Conservation (phyloP, 2,888 invertebrate genomes). For the Caenorhabditis parvicauda region DNA sequence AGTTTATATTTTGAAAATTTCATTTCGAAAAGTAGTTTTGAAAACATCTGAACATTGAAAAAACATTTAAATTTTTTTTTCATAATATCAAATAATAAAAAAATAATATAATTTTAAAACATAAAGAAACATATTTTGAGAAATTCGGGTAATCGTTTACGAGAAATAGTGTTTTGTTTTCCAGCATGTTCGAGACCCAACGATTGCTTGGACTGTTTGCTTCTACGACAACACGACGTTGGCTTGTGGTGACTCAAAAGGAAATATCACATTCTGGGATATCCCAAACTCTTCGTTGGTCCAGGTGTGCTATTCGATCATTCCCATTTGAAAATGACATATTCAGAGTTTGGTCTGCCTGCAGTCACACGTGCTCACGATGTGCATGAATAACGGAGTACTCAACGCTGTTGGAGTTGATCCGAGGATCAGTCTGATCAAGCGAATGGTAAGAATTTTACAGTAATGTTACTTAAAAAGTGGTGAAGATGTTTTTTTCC, state of each 20-base stretch:
- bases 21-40: too few species aligned
- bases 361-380: slow-evolving; percentile 46
- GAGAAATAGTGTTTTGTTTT: slow-evolving; percentile 2
- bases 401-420: slow-evolving; percentile 53
- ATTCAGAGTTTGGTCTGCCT: slow-evolving; percentile 39
- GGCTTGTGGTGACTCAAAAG: slow-evolving; percentile 53
- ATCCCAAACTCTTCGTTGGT: slow-evolving; percentile 35
- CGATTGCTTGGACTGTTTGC: slow-evolving; percentile 49
- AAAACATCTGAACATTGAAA: too few species aligned
- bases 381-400: slow-evolving; percentile 22
- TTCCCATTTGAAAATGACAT: neutral
- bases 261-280: slow-evolving; percentile 49
- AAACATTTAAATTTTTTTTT: too few species aligned
- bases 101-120: too few species aligned
- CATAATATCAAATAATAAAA: too few species aligned
- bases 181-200: slow-evolving; percentile 34
- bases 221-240: slow-evolving; percentile 32
- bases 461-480: neutral
- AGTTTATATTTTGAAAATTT: too few species aligned
- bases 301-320: slow-evolving; percentile 24
- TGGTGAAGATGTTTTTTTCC: neutral
- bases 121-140: neutral
- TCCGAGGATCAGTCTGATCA: slow-evolving; percentile 45
- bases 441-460: slow-evolving; percentile 14
- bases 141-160: neutral